These are phyloP conservation scores for Dipodomys spectabilis DNA, from an alignment of 2,113 vertebrate genomes.

Conservation along the genomic window DNA sequence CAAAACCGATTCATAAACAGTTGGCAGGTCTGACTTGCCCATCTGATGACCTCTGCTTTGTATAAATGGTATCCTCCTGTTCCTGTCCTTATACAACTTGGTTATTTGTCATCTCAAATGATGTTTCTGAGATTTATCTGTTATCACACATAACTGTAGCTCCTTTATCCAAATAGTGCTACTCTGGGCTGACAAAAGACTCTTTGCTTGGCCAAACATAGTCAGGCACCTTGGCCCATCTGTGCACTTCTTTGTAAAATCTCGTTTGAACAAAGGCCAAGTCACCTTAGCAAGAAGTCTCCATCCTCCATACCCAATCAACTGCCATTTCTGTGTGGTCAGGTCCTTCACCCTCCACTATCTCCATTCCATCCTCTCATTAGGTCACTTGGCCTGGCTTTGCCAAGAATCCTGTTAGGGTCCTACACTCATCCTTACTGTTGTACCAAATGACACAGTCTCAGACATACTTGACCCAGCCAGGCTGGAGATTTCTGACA, in stretches of 20 bases:
- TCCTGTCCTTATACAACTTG: not conserved
- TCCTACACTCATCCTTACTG: not conserved
- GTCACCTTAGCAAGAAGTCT: not conserved
- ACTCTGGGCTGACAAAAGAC: not conserved
- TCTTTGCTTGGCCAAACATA: not conserved
- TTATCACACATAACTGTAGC: not conserved
- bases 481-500: too few relatives aligned
- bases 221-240: not conserved
- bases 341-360: not conserved
- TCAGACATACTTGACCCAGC: too few relatives aligned
- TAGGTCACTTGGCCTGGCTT: not conserved
- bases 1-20: not conserved
- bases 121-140: not conserved
- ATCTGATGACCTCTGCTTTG: not conserved
- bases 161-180: not conserved
- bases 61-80: not conserved
- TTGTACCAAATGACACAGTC: not conserved
- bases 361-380: not conserved
- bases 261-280: too few relatives aligned
- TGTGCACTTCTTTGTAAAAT: not conserved
- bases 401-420: not conserved
- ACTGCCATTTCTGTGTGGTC: not conserved
- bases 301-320: not conserved
- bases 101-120: slow-evolving; percentile 2
- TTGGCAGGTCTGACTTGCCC: not conserved